Evolutionary conservation across 2,888 invertebrate species (phyloP).

Genomic region (Laspeyria flexula): DNA sequence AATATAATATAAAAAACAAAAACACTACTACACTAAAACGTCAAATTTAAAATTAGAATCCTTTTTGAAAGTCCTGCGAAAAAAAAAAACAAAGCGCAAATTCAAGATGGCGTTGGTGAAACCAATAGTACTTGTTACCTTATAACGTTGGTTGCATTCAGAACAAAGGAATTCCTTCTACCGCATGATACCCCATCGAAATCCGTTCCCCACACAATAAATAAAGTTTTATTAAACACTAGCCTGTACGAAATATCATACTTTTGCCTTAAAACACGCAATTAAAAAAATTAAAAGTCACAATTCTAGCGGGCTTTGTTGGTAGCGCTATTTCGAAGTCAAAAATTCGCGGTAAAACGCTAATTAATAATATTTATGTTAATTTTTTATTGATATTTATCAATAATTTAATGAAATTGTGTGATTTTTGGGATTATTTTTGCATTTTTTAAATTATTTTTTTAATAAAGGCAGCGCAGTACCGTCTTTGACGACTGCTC

Average conservation of each 20-base stretch:
- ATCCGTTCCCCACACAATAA: slow-evolving; percentile 6
- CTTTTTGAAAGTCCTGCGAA: slow-evolving; percentile 1
- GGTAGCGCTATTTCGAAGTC: slow-evolving; percentile 29
- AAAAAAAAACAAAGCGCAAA: slow-evolving; percentile 22
- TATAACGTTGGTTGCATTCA: slow-evolving; percentile 37
- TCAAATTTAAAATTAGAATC: slow-evolving; percentile 4
- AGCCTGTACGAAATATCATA: slow-evolving; percentile 6
- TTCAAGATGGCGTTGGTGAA: slow-evolving; percentile 39
- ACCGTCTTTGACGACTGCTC: slow-evolving; percentile 59
- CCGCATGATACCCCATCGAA: slow-evolving; percentile 14
- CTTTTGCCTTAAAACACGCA: slow-evolving; percentile 20
- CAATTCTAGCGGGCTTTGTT: slow-evolving; percentile 45
- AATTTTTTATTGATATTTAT: too few relatives aligned
- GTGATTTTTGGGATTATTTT: slow-evolving; percentile 39
- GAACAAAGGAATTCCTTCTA: slow-evolving; percentile 40
- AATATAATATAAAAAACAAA: neutral
- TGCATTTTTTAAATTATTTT: slow-evolving; percentile 52
- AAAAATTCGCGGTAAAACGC: slow-evolving; percentile 2
- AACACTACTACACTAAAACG: neutral
- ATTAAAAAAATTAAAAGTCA: slow-evolving; percentile 41
- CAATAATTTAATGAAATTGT: slow-evolving; percentile 5
- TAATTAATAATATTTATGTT: slow-evolving; percentile 4
- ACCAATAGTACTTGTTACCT: slow-evolving; percentile 42
- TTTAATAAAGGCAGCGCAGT: slow-evolving; percentile 39
- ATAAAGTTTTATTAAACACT: slow-evolving; percentile 21